Base-by-base conservation (phyloP, 2,888 invertebrate species). In the Labia minor region DNA sequence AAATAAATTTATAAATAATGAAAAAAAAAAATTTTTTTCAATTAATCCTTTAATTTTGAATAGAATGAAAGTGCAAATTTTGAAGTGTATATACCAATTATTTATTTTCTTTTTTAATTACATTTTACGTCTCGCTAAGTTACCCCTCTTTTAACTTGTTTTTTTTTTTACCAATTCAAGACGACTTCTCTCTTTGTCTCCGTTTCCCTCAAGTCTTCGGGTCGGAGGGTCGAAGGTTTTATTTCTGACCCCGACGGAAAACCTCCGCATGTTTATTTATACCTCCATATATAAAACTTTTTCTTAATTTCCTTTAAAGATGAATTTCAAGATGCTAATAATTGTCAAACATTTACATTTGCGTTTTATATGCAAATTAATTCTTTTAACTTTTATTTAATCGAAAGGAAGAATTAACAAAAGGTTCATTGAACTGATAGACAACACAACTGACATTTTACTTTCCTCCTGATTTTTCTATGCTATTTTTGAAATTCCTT, bases 161-260 rank as follows among this genome's bases (percentile, higher is more conserved):
- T 49, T 8, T 49, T 49, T 49, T 49, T 49, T 49, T 49, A 49
- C 49, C 49, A 49, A 8, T 49, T 49, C 49, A 49, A 49, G 49
- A 49, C 49, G 49, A 49, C 14, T 14, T 49, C 49, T 49, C 49
- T 49, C 49, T 49, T 4, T 49, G 6, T 49, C 14, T 49, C 49
- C 49, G 3, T 49, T 49, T 49, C 49, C 49, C 49, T 14, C 6
- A 49, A 14, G 3, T 14, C 14, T 49, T 49, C 49, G 49, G 49
- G 49, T 49, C 49, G 49, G 49, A 49, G 49, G 49, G 49, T 49
- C 49, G 49, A 49, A 49, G 49, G 49, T 49, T 49, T 49, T 49
- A 49, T 49, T 49, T 49, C 49, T 49, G 49, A 49, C 49, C 49
- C 49, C 49, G 49, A 49, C 49, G 49, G 49, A 14, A 49, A 49